Percentiles rank a stretch among this genome's conserved stretches.
These are phyloP conservation scores for Sebastes goodei DNA, from an alignment of 2,797 vertebrate species.

Conservation along the genomic window DNA sequence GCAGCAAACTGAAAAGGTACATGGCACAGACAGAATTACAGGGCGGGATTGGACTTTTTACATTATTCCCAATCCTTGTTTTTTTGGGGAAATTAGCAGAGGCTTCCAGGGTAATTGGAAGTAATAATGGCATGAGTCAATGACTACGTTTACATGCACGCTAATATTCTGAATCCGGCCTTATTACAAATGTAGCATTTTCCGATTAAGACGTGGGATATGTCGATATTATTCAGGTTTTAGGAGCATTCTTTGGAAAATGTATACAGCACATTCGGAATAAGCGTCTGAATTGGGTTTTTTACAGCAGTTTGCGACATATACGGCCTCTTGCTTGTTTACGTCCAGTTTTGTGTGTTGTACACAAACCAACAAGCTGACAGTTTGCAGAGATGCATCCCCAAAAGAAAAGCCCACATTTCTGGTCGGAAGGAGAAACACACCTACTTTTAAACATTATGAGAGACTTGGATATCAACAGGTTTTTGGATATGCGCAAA, in stretches of 20 bases:
- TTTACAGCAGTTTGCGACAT: not conserved
- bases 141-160: not conserved
- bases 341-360: not conserved
- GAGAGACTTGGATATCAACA: not conserved
- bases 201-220: too few species aligned
- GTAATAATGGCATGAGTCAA: conserved; percentile 1
- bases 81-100: not conserved
- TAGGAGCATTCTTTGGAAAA: too few species aligned
- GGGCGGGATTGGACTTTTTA: not conserved
- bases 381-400: not conserved
- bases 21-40: not conserved
- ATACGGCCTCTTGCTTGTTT: not conserved
- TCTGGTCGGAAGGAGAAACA: too few species aligned
- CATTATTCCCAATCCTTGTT: not conserved
- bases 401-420: not conserved
- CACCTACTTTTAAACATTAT: too few species aligned
- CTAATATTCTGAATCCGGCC: not conserved
- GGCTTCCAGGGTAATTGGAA: not conserved
- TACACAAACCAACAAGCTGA: not conserved
- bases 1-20: not conserved
- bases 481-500: not conserved
- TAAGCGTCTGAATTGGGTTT: too few species aligned
- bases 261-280: too few species aligned
- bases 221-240: too few species aligned
- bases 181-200: not conserved